Conservation (phyloP, 2,797 vertebrate species). For the Pampus argenteus region DNA sequence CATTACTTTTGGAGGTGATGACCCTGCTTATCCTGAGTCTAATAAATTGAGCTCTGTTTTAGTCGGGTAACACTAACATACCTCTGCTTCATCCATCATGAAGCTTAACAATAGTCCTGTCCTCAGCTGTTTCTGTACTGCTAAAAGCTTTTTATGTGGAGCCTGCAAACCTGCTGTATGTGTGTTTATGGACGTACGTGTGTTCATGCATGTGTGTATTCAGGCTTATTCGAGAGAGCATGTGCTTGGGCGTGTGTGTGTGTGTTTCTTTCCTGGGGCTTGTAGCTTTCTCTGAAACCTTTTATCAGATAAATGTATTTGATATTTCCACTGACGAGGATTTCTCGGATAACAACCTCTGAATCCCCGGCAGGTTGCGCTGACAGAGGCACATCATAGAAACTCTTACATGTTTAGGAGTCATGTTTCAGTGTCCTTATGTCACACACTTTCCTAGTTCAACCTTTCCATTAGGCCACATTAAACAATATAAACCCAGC, state of each 20-base stretch:
- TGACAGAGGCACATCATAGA: conserved; percentile 25
- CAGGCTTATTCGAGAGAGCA: conserved; percentile 7
- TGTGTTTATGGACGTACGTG: not conserved
- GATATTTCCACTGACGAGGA: conserved; percentile 78
- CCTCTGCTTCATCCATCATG: conserved; percentile 89
- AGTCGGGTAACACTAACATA: conserved; percentile 90
- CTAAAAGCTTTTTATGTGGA: conserved; percentile 89
- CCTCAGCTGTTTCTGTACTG: conserved; percentile 80
- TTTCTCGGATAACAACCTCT: conserved; percentile 77
- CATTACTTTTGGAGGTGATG: conserved; percentile 90
- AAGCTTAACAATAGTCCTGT: conserved; percentile 87
- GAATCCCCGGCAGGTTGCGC: conserved; percentile 22
- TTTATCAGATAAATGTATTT: conserved; percentile 87
- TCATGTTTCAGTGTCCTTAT: conserved; percentile 69
- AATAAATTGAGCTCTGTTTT: conserved; percentile 91
- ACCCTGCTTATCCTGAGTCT: conserved; percentile 89
- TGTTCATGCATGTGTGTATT: not conserved
- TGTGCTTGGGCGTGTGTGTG: conserved; percentile 18
- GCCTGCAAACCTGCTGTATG: conserved; percentile 72
- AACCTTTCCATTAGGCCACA: conserved; percentile 28
- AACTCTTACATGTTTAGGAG: conserved; percentile 68
- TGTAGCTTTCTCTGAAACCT: conserved; percentile 54
- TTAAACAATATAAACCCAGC: conserved; percentile 35
- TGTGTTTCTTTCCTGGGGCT: conserved; percentile 59
- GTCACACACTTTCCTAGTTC: conserved; percentile 32